Conservation (phyloP, 2,888 invertebrate genomes). For the Elmis aenea region DNA sequence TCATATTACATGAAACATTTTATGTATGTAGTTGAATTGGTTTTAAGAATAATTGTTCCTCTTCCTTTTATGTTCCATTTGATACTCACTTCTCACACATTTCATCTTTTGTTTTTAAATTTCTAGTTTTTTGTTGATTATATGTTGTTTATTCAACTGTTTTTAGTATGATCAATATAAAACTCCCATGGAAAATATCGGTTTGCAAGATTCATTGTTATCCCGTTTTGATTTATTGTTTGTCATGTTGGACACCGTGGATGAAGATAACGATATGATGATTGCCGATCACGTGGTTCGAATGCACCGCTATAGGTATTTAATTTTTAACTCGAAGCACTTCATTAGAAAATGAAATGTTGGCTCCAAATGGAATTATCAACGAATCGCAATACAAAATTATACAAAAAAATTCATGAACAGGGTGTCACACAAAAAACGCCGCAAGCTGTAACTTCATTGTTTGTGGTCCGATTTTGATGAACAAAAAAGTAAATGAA, state of each 20-base stretch:
- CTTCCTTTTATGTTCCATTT: conserved; percentile 3
- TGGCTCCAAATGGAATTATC: too few relatives aligned
- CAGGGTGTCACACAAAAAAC: too few relatives aligned
- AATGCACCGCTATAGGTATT: conserved; percentile 88
- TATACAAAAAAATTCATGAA: too few relatives aligned
- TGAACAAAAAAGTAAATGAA: too few relatives aligned
- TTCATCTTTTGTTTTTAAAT: neutral
- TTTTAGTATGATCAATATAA: conserved; percentile 95
- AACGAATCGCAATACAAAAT: too few relatives aligned
- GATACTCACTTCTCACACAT: neutral
- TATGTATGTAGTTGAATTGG: conserved; percentile 3
- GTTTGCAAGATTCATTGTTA: conserved; percentile 91
- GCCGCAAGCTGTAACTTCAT: too few relatives aligned
- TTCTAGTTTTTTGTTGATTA: neutral
- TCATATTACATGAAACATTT: conserved; percentile 8
- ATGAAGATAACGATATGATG: conserved; percentile 82
- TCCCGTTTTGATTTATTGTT: conserved; percentile 98
- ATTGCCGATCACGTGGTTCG: conserved; percentile 96
- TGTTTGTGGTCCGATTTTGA: too few relatives aligned
- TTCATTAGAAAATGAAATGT: too few relatives aligned
- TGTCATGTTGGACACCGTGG: conserved; percentile 91
- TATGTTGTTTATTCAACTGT: conserved; percentile 1
- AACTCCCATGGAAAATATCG: conserved; percentile 99
- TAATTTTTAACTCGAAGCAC: too few relatives aligned
- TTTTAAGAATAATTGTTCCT: neutral